A percentile compares a stretch with the other conserved stretches of the same genome.
phyloP scores from a whole-genome alignment of 2,797 vertebrate species.

The Leontocebus nigricollis region DNA sequence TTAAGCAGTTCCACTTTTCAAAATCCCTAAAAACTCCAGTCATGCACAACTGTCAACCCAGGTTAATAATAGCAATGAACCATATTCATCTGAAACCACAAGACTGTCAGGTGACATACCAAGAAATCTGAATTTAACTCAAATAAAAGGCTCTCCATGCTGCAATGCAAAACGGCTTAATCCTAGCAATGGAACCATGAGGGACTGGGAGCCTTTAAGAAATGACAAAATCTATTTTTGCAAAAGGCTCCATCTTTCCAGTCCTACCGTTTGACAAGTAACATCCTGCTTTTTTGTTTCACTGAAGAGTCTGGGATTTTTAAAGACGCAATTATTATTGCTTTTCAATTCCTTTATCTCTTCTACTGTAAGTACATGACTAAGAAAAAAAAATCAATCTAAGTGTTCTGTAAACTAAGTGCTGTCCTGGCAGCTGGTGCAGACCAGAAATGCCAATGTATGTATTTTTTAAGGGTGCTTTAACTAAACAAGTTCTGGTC shows the following conservation, averaged over 20 bases:
- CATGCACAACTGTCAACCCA: conserved; percentile 84
- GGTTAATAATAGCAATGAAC: conserved; percentile 96
- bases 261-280: conserved; percentile 67
- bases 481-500: conserved; percentile 66
- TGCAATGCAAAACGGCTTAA: conserved; percentile 77
- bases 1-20: conserved; percentile 81
- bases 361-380: background rate
- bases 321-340: conserved; percentile 30
- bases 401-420: conserved; percentile 72
- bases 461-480: conserved; percentile 62
- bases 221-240: conserved; percentile 48
- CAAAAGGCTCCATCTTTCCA: conserved; percentile 50
- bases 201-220: conserved; percentile 54
- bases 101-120: conserved; percentile 95
- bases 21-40: conserved; percentile 83
- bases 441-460: conserved; percentile 56
- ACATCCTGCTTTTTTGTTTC: conserved; percentile 66
- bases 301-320: conserved; percentile 38
- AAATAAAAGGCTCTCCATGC: conserved; percentile 84
- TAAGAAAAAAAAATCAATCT: conserved; percentile 67
- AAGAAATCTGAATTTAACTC: conserved; percentile 85
- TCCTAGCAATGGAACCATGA: conserved; percentile 70
- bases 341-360: conserved; percentile 59
- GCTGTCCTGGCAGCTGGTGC: conserved; percentile 56
- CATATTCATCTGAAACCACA: conserved; percentile 95